A percentile compares a stretch with the other conserved stretches of the same genome.
These are phyloP conservation scores for rat (Rattus norvegicus) DNA, from an alignment of 2,113 vertebrate genomes.

Conservation along the genomic window DNA sequence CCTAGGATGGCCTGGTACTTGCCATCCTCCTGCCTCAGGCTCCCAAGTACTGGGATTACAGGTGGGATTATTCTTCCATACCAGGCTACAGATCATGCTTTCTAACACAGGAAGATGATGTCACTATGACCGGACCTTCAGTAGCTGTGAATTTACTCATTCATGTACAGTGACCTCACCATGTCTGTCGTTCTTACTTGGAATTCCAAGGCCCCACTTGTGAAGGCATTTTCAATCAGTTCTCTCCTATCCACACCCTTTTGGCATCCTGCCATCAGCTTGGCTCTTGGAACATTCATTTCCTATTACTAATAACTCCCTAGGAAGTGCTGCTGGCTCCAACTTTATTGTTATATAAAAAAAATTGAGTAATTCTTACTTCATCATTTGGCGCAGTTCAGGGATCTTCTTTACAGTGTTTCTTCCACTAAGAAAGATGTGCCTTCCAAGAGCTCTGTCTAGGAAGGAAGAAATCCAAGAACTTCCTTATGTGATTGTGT, in stretches of 20 bases:
- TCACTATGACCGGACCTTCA: background rate
- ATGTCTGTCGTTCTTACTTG: background rate
- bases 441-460: background rate
- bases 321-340: background rate
- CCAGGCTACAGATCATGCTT: background rate
- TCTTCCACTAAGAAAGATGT: slow-evolving; percentile 25
- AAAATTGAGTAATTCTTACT: slow-evolving; percentile 24
- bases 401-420: background rate
- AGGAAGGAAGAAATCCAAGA: background rate
- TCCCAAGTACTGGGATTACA: background rate
- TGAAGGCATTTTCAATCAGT: background rate
- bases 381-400: slow-evolving; percentile 4
- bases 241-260: background rate
- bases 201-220: background rate
- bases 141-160: background rate
- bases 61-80: background rate
- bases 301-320: background rate
- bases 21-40: background rate
- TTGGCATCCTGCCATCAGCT: background rate
- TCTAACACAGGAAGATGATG: background rate
- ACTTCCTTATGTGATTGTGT: background rate
- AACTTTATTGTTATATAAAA: background rate
- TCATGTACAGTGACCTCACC: background rate
- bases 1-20: background rate
- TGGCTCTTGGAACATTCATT: background rate